These are phyloP conservation scores for Torymus texanus DNA, from an alignment of 2,888 invertebrate genomes.

Conservation along the genomic window DNA sequence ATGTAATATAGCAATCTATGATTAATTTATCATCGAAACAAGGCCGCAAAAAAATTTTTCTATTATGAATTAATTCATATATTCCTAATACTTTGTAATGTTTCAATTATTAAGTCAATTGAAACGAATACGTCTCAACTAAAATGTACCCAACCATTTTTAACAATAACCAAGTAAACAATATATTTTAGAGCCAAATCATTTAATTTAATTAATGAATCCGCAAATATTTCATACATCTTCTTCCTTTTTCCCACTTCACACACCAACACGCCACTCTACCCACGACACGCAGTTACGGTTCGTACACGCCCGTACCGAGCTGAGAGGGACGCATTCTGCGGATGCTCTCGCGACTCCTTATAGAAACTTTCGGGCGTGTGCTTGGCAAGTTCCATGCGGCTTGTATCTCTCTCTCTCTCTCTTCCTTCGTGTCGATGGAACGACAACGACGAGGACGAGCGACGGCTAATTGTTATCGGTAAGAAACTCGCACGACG, in stretches of 20 bases:
- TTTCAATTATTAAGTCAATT: too few species aligned
- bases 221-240: too few species aligned
- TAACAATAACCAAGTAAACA: too few species aligned
- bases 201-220: too few species aligned
- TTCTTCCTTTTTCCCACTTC: not conserved
- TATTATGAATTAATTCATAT: too few species aligned
- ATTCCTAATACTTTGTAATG: too few species aligned
- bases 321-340: conserved; percentile 52
- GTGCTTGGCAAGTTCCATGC: conserved; percentile 60
- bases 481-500: conserved; percentile 68
- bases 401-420: conserved; percentile 56
- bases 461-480: conserved; percentile 71
- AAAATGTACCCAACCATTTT: too few species aligned
- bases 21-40: too few species aligned
- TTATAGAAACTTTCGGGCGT: conserved; percentile 66
- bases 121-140: too few species aligned
- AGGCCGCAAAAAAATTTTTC: too few species aligned
- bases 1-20: too few species aligned
- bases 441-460: conserved; percentile 21
- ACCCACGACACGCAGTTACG: not conserved
- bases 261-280: not conserved
- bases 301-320: conserved; percentile 7
- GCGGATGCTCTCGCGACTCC: conserved; percentile 61
- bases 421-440: conserved; percentile 65
- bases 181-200: too few species aligned